phyloP scores from a whole-genome alignment of 2,113 vertebrate genomes.

The Phodopus roborovskii region DNA sequence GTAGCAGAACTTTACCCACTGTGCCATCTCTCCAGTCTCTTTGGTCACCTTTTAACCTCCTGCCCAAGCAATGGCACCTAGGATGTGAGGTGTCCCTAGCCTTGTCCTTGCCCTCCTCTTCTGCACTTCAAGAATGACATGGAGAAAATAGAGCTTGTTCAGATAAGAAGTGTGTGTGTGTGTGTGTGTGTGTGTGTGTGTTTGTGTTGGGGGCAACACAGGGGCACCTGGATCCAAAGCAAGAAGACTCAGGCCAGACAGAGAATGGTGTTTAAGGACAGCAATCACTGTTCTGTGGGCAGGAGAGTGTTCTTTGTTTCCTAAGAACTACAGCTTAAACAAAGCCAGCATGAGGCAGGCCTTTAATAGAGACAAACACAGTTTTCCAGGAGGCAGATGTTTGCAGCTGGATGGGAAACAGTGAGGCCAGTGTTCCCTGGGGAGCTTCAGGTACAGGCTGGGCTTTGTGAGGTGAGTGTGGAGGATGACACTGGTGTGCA shows the following conservation, averaged over 20 bases:
- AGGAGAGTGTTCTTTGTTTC: not conserved
- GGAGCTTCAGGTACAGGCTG: not conserved
- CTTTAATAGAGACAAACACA: not conserved
- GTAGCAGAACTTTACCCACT: not conserved
- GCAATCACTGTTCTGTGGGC: not conserved
- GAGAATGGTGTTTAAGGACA: not conserved
- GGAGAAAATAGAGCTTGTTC: not conserved
- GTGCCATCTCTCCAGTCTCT: not conserved
- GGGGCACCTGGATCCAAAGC: too few species aligned
- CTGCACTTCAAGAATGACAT: not conserved
- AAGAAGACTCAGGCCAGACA: not conserved
- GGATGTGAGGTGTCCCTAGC: too few species aligned
- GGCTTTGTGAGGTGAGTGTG: not conserved
- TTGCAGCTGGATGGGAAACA: not conserved
- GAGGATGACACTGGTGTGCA: not conserved
- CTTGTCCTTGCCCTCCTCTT: not conserved
- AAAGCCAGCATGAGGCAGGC: not conserved
- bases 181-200: too few species aligned
- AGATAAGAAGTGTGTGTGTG: not conserved
- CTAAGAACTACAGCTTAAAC: not conserved
- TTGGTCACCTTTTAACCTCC: not conserved
- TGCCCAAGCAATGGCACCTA: accelerated
- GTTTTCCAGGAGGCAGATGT: not conserved
- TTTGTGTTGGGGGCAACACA: too few species aligned
- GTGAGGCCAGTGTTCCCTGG: not conserved